These are phyloP conservation scores for Scomber japonicus DNA, from an alignment of 2,113 vertebrate genomes.

Conservation along the genomic window DNA sequence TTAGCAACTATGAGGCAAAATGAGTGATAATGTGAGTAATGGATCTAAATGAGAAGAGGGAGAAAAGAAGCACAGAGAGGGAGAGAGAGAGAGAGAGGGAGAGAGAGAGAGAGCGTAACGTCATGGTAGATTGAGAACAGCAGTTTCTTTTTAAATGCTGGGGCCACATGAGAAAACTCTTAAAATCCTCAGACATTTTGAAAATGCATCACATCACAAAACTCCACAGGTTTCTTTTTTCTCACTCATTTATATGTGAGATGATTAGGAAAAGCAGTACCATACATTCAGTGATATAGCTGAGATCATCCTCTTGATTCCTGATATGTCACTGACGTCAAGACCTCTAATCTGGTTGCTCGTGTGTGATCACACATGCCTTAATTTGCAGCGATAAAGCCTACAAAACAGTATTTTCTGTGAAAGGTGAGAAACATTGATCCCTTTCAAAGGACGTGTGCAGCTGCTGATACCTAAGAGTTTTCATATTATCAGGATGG, in stretches of 20 bases:
- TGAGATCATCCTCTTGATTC: slow-evolving; percentile 39
- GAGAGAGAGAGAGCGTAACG: slow-evolving; percentile 2
- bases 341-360: slow-evolving; percentile 44
- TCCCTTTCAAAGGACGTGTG: slow-evolving; percentile 25
- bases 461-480: slow-evolving; percentile 4
- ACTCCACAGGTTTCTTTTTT: neutral
- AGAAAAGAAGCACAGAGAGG: neutral
- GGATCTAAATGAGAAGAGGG: slow-evolving; percentile 13
- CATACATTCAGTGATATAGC: neutral
- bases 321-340: slow-evolving; percentile 27
- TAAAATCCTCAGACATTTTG: slow-evolving; percentile 5
- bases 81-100: neutral
- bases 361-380: slow-evolving; percentile 24
- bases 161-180: slow-evolving; percentile 13
- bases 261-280: slow-evolving; percentile 19
- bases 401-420: slow-evolving; percentile 1
- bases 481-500: slow-evolving; percentile 45
- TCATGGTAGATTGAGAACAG: slow-evolving; percentile 41
- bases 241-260: neutral
- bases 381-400: slow-evolving; percentile 24
- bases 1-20: slow-evolving; percentile 46
- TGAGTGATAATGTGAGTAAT: slow-evolving; percentile 39
- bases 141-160: slow-evolving; percentile 5
- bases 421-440: slow-evolving; percentile 45
- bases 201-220: neutral